Conservation (phyloP, 2,888 invertebrate species). For the Tetanocera ferruginea region DNA sequence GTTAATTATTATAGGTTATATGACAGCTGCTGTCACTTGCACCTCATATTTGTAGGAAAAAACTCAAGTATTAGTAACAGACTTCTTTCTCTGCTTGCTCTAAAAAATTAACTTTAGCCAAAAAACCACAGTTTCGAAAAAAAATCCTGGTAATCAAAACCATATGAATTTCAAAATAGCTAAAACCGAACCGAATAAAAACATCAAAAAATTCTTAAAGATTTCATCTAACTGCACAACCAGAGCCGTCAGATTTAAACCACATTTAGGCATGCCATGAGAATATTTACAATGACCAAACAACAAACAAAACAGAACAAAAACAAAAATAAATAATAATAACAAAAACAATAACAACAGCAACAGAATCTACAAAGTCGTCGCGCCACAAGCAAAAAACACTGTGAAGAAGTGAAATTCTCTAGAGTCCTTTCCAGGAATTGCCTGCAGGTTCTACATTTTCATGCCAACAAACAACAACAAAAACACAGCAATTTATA, state of each 20-base stretch:
- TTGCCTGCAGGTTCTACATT: slow-evolving; percentile 40
- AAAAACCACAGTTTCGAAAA: slow-evolving; percentile 41
- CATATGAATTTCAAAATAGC: slow-evolving; percentile 49
- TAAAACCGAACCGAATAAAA: slow-evolving; percentile 43
- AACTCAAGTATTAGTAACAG: too few relatives aligned
- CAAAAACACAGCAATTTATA: background rate
- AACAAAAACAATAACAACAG: too few relatives aligned
- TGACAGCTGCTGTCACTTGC: slow-evolving; percentile 48
- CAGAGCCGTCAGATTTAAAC: slow-evolving; percentile 4
- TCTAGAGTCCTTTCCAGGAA: slow-evolving; percentile 48
- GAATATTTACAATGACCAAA: slow-evolving; percentile 23
- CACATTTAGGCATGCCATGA: slow-evolving; percentile 22
- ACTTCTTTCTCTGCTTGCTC: too few relatives aligned
- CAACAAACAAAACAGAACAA: slow-evolving; percentile 9
- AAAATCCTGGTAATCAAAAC: slow-evolving; percentile 49
- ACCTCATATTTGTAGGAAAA: slow-evolving; percentile 42
- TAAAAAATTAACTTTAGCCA: too few relatives aligned
- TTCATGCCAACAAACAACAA: slow-evolving; percentile 30
- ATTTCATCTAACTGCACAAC: slow-evolving; percentile 2
- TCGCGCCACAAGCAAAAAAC: slow-evolving; percentile 23
- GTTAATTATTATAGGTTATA: background rate
- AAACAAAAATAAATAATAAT: background rate
- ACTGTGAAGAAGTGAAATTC: slow-evolving; percentile 40
- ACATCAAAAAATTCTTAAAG: background rate
- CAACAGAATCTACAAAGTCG: background rate